A percentile compares a stretch with the other conserved stretches of the same genome.
Conservation (phyloP, 2,888 invertebrate genomes). For the Palloptera scutellata region DNA sequence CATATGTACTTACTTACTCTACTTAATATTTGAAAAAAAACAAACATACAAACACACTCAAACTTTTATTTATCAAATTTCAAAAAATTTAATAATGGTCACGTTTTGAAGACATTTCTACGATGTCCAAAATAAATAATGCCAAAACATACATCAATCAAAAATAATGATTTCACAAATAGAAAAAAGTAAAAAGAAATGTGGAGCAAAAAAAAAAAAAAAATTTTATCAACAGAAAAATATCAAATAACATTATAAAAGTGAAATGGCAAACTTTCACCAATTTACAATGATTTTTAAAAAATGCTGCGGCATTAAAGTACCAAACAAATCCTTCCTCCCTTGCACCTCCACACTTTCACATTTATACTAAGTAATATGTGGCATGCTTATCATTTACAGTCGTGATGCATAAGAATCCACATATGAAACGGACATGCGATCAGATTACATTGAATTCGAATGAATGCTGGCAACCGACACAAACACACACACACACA, state of each 20-base stretch:
- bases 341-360: no score
- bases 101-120: no score
- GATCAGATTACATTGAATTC: slow-evolving; percentile 54
- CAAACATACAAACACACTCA: no score
- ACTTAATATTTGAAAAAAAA: no score
- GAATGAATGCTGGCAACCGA: background rate
- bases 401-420: background rate
- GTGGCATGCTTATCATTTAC: no score
- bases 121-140: no score
- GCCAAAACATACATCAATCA: slow-evolving; percentile 48
- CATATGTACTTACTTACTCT: no score
- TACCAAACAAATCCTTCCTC: no score
- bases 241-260: slow-evolving; percentile 53
- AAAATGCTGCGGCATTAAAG: slow-evolving; percentile 6
- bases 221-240: slow-evolving; percentile 54
- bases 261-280: slow-evolving; percentile 43
- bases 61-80: no score
- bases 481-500: no score
- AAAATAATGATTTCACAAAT: slow-evolving; percentile 48
- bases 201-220: slow-evolving; percentile 40
- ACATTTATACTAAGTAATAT: no score
- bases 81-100: no score
- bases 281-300: slow-evolving; percentile 50
- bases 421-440: slow-evolving; percentile 46
- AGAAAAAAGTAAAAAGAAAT: background rate